These are phyloP conservation scores for Caenorhabditis brenneri DNA, from an alignment of 1,140 invertebrate genomes.

Conservation along the genomic window DNA sequence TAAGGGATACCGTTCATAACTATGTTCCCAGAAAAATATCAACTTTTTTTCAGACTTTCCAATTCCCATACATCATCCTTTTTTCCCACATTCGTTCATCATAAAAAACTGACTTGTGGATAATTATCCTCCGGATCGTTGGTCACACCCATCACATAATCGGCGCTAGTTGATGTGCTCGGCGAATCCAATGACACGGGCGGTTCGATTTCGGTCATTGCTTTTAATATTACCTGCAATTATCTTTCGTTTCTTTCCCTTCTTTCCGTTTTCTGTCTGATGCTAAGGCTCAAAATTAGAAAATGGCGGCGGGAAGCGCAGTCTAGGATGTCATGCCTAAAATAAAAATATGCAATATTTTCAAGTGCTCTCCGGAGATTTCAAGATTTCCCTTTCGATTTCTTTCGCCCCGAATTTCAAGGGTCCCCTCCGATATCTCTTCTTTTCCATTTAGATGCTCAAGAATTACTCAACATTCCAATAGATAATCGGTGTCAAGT, in stretches of 20 bases:
- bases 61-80: too few species aligned
- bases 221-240: slow-evolving; percentile 93
- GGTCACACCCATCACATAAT: slow-evolving; percentile 86
- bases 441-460: not conserved
- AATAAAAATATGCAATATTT: not conserved
- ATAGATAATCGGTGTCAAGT: not conserved
- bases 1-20: too few species aligned
- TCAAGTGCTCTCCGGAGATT: not conserved
- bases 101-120: slow-evolving; percentile 76
- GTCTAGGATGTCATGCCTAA: not conserved
- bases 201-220: slow-evolving; percentile 96
- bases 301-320: too few species aligned
- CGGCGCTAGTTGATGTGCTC: slow-evolving; percentile 89
- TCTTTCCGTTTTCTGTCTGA: not conserved
- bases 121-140: slow-evolving; percentile 79
- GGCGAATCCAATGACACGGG: slow-evolving; percentile 89
- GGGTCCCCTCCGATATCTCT: not conserved
- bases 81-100: too few species aligned
- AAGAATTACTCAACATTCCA: not conserved
- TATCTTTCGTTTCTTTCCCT: not conserved
- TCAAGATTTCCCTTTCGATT: not conserved
- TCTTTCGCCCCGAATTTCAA: too few species aligned
- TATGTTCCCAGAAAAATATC: too few species aligned
- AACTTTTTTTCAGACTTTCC: too few species aligned
- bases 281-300: too few species aligned